Percentiles rank a stretch among this genome's conserved stretches.
Evolutionary conservation across 2,888 invertebrate genomes (phyloP).

Genomic region (Pollenia amentaria): DNA sequence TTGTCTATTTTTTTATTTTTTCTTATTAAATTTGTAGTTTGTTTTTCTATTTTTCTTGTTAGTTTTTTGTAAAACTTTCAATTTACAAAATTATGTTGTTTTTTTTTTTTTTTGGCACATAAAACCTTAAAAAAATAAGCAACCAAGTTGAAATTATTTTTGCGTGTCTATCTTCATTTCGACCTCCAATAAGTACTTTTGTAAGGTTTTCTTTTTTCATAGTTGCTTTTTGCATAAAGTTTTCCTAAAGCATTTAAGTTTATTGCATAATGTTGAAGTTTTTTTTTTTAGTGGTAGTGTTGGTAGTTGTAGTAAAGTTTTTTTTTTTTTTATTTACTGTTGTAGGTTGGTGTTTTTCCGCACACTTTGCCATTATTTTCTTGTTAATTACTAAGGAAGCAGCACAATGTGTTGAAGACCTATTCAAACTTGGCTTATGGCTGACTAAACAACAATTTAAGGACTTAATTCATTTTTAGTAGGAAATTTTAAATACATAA

Average conservation of each 20-base stretch:
- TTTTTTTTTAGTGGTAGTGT: conserved; percentile 29
- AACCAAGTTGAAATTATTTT: conserved; percentile 34
- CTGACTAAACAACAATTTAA: background rate
- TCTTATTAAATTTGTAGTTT: background rate
- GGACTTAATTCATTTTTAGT: conserved; percentile 12
- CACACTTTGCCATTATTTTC: conserved; percentile 59
- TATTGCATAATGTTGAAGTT: conserved; percentile 60
- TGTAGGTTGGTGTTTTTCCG: conserved; percentile 57
- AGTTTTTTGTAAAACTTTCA: conserved; percentile 16
- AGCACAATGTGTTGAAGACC: conserved; percentile 22
- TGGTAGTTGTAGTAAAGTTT: background rate
- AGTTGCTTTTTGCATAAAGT: conserved; percentile 36
- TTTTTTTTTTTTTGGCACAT: background rate
- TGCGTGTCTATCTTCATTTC: conserved; percentile 63
- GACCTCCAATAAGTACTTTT: conserved; percentile 69
- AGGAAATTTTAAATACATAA: no score
- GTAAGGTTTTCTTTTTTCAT: conserved; percentile 55
- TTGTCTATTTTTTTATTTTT: conserved; percentile 14
- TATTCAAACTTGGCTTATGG: background rate
- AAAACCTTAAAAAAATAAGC: background rate
- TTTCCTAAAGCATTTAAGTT: conserved; percentile 59
- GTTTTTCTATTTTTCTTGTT: conserved; percentile 19
- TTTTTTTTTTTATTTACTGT: background rate
- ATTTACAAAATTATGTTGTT: conserved; percentile 12
- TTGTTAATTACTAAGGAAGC: conserved; percentile 68